Percentiles rank a stretch among this genome's conserved stretches.
phyloP scores from a whole-genome alignment of 2,797 vertebrate species.

The Spinus pinus region DNA sequence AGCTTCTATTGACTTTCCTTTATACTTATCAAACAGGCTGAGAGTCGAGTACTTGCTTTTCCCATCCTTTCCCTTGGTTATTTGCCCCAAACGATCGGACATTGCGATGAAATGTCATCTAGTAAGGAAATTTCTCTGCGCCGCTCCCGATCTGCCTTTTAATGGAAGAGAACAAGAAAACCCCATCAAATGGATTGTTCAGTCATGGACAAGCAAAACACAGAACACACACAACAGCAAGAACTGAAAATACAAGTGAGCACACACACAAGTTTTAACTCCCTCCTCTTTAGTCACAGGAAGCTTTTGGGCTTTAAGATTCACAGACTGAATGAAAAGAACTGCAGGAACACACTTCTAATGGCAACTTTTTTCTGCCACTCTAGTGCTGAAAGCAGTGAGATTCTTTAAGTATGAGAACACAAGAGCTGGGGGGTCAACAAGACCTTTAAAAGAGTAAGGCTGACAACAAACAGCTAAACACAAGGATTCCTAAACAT shows the following conservation, averaged over 20 bases:
- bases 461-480: neutral
- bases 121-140: constrained; percentile 98
- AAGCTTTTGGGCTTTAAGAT: neutral
- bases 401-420: neutral
- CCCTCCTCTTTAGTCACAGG: neutral
- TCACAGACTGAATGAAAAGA: neutral
- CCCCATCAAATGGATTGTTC: neutral
- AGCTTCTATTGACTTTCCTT: constrained; percentile 99
- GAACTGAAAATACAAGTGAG: neutral
- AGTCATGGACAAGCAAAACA: neutral
- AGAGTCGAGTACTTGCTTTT: constrained; percentile 99
- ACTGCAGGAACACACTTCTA: neutral
- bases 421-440: fast-evolving
- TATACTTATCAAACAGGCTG: constrained; percentile 99
- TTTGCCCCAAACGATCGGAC: constrained; percentile 99
- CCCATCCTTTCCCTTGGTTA: constrained; percentile 99
- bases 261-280: neutral
- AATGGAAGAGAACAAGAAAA: neutral
- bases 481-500: neutral
- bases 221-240: neutral
- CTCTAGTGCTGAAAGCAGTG: neutral
- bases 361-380: neutral
- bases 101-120: constrained; percentile 99
- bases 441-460: neutral
- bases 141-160: constrained; percentile 91